Base-by-base conservation (phyloP, 2,797 vertebrate species). In the Gobio occitaniae region DNA sequence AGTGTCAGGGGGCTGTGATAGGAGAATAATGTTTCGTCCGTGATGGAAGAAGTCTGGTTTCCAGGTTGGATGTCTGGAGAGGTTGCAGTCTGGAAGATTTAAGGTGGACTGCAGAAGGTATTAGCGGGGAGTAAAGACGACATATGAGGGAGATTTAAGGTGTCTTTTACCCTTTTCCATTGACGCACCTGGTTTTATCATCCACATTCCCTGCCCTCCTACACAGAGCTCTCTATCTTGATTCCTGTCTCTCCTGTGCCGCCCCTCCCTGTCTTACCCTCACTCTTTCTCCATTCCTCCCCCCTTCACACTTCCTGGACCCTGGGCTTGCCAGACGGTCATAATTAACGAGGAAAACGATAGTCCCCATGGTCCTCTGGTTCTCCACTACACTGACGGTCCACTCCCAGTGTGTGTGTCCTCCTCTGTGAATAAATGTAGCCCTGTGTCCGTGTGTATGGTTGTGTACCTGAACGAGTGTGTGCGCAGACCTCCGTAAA, bases 311-410 rank as follows among this genome's bases (percentile, higher is more conserved):
- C 93, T 96, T 96, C 95, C 94, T 96, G 95, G 92, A 94, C 92
- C 95, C 93, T 87, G 90, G 91, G 86, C 89, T 93, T 92, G 92
- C 94, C 95, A 96, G 95, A 96, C 95, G 91, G 91, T 95, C 94
- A 93, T 95, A 96, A 96, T 96, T 95, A 96, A 95, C 90, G 77
- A 92, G 93, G 93, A 95, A 96, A 95, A 94, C 91, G 94, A 96
- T 95, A 95, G 94, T 94, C 94, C 94, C 94, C 89, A 88, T 77
- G 93, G 94, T 92, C 94, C 92, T 93, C 87, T 92, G 91, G 91
- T 94, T 92, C 93, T 89, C 92, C 92, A 92, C 91, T 93, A 93
- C 92, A 92, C 93, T 94, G 92, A 80, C 90, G 91, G 90, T 91
- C 88, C 86, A 82, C 84, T 89, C 76, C 89, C 90, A 89, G 78